Evolutionary conservation across 2,888 invertebrate species (phyloP), one percentile per base, ranked within the genome.

Genomic region (Ecdyonurus torrentis): DNA sequence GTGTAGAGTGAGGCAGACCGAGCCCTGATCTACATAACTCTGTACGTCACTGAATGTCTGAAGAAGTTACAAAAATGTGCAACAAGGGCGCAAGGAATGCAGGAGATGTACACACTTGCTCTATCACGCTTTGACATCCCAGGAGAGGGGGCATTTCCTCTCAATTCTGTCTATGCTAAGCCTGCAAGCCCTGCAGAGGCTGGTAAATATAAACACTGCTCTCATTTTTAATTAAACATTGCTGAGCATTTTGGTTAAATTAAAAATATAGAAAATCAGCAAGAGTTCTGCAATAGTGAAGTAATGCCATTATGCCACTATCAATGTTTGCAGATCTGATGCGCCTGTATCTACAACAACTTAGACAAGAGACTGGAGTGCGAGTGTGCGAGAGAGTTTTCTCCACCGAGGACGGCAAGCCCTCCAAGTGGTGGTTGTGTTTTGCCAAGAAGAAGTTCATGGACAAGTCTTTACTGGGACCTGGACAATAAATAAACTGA

Each of bases 351-450:
- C 77, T 99, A 65, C 88, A 89, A 67, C 99, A 99, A 77, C 74
- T 98, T 65, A 81, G 99, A 64, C 96, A 98, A 76, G 99, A 99
- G 77, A 91, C 93, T 25, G 97, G 98, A 1, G 77, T 82, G 62
- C 82, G 99, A 67, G 85, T 99, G 18, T 86, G 91, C 74, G 96
- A 97, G 65, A 91, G 88, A 77, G 98, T 91, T 1, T 97, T 93
- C 75, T 86, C 85, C 58, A 82, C 85, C 15, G 90, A 90, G 67
- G 92, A 92, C 73, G 95, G 94, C 5, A 95, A 94, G 72, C 96
- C 98, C 7, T 94, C 91, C 73, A 99, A 99, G 78, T 99, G 99
- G 99, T 99, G 99, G 99, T 79, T 97, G 63, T 99, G 99, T 74
- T 99, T 99, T 78, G 90, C 96, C 25, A 96, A 96, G 74, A 95